Evolutionary conservation across 2,797 vertebrate species (phyloP).

Genomic region (Glyptemys insculpta): DNA sequence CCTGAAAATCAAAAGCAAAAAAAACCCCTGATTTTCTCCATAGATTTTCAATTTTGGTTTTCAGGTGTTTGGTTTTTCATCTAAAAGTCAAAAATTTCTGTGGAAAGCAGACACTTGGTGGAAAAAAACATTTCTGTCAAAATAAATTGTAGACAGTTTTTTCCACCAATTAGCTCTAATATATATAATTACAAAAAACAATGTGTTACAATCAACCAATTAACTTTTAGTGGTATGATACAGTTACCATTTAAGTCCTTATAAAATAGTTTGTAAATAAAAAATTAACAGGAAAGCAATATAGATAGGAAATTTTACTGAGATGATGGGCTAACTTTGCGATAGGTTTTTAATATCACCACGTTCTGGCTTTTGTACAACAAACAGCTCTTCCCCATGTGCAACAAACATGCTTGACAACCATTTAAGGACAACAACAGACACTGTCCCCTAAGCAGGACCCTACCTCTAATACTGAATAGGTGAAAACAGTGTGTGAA

Average conservation of each 20-base stretch:
- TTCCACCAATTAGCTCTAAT: not conserved
- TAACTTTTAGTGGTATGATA: not conserved
- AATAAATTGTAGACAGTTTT: not conserved
- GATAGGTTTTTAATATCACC: accelerated
- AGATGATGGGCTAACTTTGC: not conserved
- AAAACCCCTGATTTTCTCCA: not conserved
- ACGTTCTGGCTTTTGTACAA: not conserved
- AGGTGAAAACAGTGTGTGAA: not conserved
- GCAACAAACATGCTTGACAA: accelerated
- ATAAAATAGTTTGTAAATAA: not conserved
- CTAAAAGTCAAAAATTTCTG: not conserved
- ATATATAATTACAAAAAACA: not conserved
- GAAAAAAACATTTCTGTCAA: not conserved
- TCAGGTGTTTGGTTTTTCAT: not conserved
- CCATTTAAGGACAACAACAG: not conserved
- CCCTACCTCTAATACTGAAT: not conserved
- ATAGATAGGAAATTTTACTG: not conserved
- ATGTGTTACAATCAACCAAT: not conserved
- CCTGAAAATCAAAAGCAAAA: not conserved
- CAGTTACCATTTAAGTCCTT: not conserved
- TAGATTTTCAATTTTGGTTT: not conserved
- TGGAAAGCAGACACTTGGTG: not conserved
- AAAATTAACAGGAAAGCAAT: not conserved
- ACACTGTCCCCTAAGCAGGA: not conserved
- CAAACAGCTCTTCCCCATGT: accelerated